A percentile compares a stretch with the other conserved stretches of the same genome.
These are phyloP conservation scores for Chymomyza costata DNA, from an alignment of 1,140 invertebrate species.

Conservation along the genomic window DNA sequence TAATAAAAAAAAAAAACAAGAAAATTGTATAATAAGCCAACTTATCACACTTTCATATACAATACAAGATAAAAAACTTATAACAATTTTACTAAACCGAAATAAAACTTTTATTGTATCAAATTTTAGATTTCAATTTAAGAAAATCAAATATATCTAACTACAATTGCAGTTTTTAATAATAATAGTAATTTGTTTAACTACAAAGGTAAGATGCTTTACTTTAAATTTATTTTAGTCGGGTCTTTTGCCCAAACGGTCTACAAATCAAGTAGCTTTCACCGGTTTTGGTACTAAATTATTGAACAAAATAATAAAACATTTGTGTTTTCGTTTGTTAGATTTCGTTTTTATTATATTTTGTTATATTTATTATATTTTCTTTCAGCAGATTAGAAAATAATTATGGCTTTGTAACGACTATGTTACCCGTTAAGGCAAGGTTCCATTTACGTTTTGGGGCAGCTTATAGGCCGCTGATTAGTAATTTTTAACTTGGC, in stretches of 20 bases:
- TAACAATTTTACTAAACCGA: conserved; percentile 65
- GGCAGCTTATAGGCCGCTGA: conserved; percentile 30
- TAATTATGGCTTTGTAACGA: conserved; percentile 57
- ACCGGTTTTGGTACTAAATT: too few relatives aligned
- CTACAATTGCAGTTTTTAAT: not conserved
- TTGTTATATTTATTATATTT: conserved; percentile 43
- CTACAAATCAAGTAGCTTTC: too few relatives aligned
- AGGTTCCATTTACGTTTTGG: conserved; percentile 33
- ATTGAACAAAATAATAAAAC: too few relatives aligned
- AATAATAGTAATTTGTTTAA: not conserved
- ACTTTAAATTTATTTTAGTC: too few relatives aligned
- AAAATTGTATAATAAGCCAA: conserved; percentile 10
- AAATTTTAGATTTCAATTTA: too few relatives aligned
- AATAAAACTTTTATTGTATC: conserved; percentile 44
- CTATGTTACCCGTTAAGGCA: conserved; percentile 43
- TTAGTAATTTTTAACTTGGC: conserved; percentile 18
- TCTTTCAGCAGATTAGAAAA: conserved; percentile 46
- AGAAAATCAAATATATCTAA: conserved; percentile 1
- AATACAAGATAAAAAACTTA: conserved; percentile 57
- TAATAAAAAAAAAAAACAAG: conserved; percentile 20
- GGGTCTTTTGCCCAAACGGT: too few relatives aligned
- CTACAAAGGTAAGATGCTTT: too few relatives aligned
- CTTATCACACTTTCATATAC: conserved; percentile 42
- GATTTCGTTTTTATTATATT: conserved; percentile 50
- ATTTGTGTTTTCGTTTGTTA: conserved; percentile 48